These are phyloP conservation scores for Teleogryllus oceanicus DNA, from an alignment of 2,888 invertebrate species.

Conservation along the genomic window DNA sequence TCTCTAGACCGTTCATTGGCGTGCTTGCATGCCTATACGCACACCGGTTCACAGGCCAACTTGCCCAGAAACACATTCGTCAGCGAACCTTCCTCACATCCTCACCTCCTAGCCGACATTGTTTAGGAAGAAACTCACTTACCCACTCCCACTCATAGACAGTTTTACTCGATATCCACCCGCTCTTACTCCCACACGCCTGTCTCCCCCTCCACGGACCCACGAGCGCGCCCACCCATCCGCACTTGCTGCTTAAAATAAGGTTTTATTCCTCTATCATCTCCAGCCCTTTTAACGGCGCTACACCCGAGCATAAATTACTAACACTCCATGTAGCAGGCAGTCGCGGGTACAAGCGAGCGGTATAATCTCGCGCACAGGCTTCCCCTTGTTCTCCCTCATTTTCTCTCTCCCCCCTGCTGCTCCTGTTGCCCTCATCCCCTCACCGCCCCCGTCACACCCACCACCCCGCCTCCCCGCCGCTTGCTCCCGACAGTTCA, in stretches of 20 bases:
- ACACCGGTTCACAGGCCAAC: no score
- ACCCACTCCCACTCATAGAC: no score
- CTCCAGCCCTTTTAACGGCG: slow-evolving; percentile 1
- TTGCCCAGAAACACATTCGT: no score
- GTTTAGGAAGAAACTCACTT: no score
- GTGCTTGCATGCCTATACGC: no score
- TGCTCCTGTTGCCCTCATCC: neutral
- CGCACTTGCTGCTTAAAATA: neutral
- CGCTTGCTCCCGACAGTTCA: no score
- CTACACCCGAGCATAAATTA: neutral
- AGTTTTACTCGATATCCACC: no score
- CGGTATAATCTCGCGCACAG: neutral
- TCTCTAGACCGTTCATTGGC: no score
- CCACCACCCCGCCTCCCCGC: neutral
- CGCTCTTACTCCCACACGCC: neutral
- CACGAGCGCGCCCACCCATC: neutral
- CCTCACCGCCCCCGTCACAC: neutral
- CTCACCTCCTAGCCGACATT: no score
- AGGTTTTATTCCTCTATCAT: slow-evolving; percentile 18
- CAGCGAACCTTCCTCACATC: no score
- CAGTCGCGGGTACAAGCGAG: neutral
- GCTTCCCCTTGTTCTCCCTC: neutral
- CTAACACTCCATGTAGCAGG: slow-evolving; percentile 9
- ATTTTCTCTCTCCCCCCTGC: neutral
- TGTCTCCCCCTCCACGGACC: neutral